phyloP scores from a whole-genome alignment of 1,140 invertebrate genomes.

The Stratiolaelaps scimitus region DNA sequence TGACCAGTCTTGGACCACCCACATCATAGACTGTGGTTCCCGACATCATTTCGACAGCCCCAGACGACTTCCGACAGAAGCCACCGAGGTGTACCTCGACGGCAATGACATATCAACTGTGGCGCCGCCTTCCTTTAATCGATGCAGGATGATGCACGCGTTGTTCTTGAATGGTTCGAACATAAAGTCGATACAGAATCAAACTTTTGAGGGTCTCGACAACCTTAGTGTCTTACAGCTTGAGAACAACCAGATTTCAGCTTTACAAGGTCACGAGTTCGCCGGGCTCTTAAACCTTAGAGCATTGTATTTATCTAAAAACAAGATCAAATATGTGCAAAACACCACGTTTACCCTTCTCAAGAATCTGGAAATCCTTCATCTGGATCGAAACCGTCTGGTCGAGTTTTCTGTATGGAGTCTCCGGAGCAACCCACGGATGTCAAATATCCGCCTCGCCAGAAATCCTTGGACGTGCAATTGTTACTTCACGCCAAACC shows the following conservation, averaged over 20 bases:
- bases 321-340: constrained; percentile 60
- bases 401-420: constrained; percentile 51
- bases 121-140: constrained; percentile 75
- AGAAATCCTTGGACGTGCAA: constrained; percentile 45
- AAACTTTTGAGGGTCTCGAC: constrained; percentile 72
- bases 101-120: constrained; percentile 74
- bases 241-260: constrained; percentile 66
- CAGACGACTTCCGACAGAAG: constrained; percentile 77
- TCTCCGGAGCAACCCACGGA: constrained; percentile 41
- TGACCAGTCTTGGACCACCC: constrained; percentile 79
- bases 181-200: constrained; percentile 66
- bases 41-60: constrained; percentile 63
- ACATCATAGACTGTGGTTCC: constrained; percentile 74
- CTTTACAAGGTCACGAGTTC: constrained; percentile 67
- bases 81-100: constrained; percentile 79
- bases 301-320: constrained; percentile 74
- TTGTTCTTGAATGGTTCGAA: constrained; percentile 75
- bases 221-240: constrained; percentile 53
- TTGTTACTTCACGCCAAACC: constrained; percentile 41
- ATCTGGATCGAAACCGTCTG: constrained; percentile 69
- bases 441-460: constrained; percentile 39
- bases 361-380: constrained; percentile 61
- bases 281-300: constrained; percentile 55
- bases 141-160: constrained; percentile 68
- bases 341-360: constrained; percentile 65